Conservation (phyloP, 2,888 invertebrate species). For the Neelides folsomi region DNA sequence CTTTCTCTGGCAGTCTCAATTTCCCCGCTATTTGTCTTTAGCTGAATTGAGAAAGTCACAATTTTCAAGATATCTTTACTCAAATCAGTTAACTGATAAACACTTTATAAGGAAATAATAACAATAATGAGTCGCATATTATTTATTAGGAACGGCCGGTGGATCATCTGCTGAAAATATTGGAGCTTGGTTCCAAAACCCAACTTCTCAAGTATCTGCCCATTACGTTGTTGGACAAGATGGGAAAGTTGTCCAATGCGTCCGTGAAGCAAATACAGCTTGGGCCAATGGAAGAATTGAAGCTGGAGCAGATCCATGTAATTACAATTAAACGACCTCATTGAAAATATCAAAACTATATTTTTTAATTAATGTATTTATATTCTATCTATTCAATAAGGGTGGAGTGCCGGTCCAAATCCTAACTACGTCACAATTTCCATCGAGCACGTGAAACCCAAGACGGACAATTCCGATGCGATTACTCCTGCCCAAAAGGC, state of each 20-base stretch:
- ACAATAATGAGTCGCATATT: too few species aligned
- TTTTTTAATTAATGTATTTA: background rate
- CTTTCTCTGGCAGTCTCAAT: too few species aligned
- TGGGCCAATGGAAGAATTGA: conserved; percentile 28
- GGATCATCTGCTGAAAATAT: conserved; percentile 19
- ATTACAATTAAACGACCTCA: background rate
- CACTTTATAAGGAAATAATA: too few species aligned
- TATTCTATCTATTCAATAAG: conserved; percentile 7
- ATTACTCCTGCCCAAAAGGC: conserved; percentile 16
- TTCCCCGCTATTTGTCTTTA: background rate
- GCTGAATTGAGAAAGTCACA: background rate
- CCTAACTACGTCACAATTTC: conserved; percentile 24
- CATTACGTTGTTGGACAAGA: conserved; percentile 25
- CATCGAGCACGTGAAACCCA: conserved; percentile 21
- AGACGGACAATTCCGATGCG: conserved; percentile 22
- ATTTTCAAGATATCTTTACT: background rate
- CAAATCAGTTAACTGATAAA: background rate
- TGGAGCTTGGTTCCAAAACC: conserved; percentile 25
- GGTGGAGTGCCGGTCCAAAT: conserved; percentile 18
- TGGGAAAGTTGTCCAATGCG: conserved; percentile 23
- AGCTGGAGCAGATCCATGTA: conserved; percentile 26
- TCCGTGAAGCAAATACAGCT: conserved; percentile 16
- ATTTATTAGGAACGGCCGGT: conserved; percentile 19
- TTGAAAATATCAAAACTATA: background rate
- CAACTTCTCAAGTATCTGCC: conserved; percentile 14